Evolutionary conservation across 2,113 vertebrate genomes (phyloP), one percentile per base, ranked within the genome.

Genomic region (Sapayoa aenigma): DNA sequence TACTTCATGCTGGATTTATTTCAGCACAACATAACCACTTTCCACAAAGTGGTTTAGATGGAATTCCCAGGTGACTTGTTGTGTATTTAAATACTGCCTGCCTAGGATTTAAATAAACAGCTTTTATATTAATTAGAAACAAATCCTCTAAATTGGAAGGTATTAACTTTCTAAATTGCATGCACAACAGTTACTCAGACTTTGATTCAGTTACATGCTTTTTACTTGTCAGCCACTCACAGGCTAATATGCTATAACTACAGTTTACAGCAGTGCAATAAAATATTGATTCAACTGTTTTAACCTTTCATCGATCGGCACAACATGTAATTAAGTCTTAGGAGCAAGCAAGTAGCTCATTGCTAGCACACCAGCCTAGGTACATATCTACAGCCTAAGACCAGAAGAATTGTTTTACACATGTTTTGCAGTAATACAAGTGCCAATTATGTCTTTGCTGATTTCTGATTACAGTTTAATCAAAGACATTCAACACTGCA

Each of bases 41-140:
- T 77, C 74, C 60, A 75, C 41, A 74, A 82, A 95, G 76, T 89
- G 49, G 56, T 93, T 90, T 95, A 78, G 84, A 86, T 73, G 47
- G 73, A 90, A 95, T 89, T 95, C 90, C 89, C 84, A 95, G 86
- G 95, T 95, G 92, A 97, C 72, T 93, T 69, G 23, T 77, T 94
- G 77, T 82, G 68, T 74, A 81, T 94, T 95, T 96, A 95, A 95
- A 93, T 90, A 87, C 74, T 71, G 88, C 58, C 90, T 91, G 81
- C 89, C 76, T 84, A 82, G 66, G 89, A 95, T 89, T 93, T 92
- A 89, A 96, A 94, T 91, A 95, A 96, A 97, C 89, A 96, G 84
- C 90, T 96, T 94, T 94, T 87, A 91, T 84, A 88, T 86, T 88
- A 96, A 96, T 95, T 94, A 96, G 94, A 97, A 94, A 93, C 69